Percentiles rank a stretch among this genome's conserved stretches.
These are phyloP conservation scores for Epizoanthus scotinus DNA, from an alignment of 92 coral and sea anemone species.

Conservation along the genomic window DNA sequence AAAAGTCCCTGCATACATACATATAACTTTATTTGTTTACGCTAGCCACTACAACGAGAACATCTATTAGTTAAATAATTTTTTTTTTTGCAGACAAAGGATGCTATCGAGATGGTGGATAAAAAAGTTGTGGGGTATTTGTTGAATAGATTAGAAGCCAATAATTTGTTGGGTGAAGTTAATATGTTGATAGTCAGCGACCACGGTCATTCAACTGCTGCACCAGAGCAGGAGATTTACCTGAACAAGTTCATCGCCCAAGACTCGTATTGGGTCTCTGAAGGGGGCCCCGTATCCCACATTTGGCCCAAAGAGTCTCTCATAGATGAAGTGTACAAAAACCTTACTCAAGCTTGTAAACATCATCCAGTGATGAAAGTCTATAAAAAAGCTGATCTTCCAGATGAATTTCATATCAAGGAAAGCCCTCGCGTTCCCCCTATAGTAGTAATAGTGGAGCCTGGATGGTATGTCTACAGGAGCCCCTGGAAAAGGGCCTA, in stretches of 20 bases:
- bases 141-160: constrained; percentile 48
- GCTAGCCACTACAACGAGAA: no score
- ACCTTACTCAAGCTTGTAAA: constrained; percentile 53
- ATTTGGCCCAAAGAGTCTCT: constrained; percentile 43
- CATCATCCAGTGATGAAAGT: constrained; percentile 64
- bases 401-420: constrained; percentile 56
- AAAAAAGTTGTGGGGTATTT: constrained; percentile 59
- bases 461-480: constrained; percentile 74
- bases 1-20: no score
- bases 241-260: constrained; percentile 61
- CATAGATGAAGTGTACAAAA: constrained; percentile 48
- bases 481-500: constrained; percentile 20
- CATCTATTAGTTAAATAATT: background rate
- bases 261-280: constrained; percentile 38
- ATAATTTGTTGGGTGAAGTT: constrained; percentile 52
- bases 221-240: constrained; percentile 54
- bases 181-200: constrained; percentile 77
- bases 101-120: constrained; percentile 56
- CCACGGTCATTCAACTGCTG: constrained; percentile 77
- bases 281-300: constrained; percentile 11
- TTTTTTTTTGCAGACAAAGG: constrained; percentile 11
- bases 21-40: background rate
- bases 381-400: constrained; percentile 68
- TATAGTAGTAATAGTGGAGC: constrained; percentile 59
- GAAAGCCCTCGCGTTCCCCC: constrained; percentile 71